A percentile compares a stretch with the other conserved stretches of the same genome.
Conservation (phyloP, 1,140 invertebrate genomes). For the Anastatus disparis region DNA sequence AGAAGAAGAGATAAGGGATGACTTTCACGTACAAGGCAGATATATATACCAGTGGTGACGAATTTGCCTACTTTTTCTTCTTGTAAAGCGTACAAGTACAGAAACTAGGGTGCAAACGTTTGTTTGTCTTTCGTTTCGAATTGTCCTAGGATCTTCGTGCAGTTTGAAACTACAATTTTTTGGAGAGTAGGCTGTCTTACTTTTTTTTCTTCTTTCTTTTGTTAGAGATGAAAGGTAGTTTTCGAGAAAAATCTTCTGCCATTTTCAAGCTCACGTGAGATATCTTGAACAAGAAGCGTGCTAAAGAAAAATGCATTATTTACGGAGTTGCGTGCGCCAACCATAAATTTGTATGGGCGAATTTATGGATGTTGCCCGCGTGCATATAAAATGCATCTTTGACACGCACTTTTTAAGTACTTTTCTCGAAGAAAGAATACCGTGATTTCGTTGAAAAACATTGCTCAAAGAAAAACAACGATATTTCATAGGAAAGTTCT, state of each 20-base stretch:
- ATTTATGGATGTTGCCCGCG: conserved; percentile 8
- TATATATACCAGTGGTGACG: too few relatives aligned
- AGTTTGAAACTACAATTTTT: too few relatives aligned
- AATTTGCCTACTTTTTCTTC: too few relatives aligned
- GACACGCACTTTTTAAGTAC: conserved; percentile 25
- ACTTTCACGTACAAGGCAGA: neutral
- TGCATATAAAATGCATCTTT: conserved; percentile 16
- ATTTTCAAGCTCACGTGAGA: neutral
- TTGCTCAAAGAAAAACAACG: neutral
- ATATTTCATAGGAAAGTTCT: conserved; percentile 9
- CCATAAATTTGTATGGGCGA: conserved; percentile 13
- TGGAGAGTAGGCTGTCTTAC: neutral
- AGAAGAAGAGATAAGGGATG: conserved; percentile 15
- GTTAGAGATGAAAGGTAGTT: too few relatives aligned
- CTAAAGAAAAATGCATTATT: conserved; percentile 10
- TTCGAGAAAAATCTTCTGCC: neutral
- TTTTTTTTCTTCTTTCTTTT: neutral
- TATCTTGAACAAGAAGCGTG: neutral
- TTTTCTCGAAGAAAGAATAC: neutral
- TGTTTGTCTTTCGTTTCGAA: too few relatives aligned
- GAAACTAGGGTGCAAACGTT: too few relatives aligned
- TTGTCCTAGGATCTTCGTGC: too few relatives aligned
- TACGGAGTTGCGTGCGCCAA: neutral
- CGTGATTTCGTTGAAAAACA: conserved; percentile 3
- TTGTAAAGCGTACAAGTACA: too few relatives aligned